Conservation (phyloP, 2,113 vertebrate genomes). For the Melanotaenia duboulayi region DNA sequence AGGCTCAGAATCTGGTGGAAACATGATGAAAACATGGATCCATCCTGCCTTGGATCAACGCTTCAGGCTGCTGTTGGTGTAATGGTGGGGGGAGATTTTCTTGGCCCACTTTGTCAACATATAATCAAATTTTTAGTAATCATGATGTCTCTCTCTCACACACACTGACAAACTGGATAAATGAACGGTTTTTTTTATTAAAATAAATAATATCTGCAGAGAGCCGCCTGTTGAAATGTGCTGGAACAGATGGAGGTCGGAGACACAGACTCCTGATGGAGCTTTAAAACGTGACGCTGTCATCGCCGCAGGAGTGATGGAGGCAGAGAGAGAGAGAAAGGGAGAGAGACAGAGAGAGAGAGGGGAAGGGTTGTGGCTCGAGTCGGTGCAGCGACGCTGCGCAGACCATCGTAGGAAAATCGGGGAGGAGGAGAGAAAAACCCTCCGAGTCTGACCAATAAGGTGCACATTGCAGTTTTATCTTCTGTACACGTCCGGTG, state of each 20-base stretch:
- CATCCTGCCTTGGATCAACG: too few species aligned
- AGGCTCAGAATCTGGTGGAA: too few species aligned
- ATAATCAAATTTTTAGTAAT: too few species aligned
- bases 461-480: conserved; percentile 57
- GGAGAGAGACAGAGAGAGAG: not conserved
- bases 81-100: too few species aligned
- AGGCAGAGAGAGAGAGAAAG: not conserved
- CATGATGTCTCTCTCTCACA: too few species aligned
- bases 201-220: too few species aligned
- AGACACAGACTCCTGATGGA: not conserved
- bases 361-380: not conserved
- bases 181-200: too few species aligned
- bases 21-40: too few species aligned
- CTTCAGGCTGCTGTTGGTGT: too few species aligned
- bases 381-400: conserved; percentile 58
- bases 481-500: conserved; percentile 64
- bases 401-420: conserved; percentile 49
- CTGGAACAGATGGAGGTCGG: conserved; percentile 26
- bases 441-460: conserved; percentile 52
- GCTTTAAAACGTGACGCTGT: conserved; percentile 4
- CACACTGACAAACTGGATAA: too few species aligned
- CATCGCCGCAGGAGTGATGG: conserved; percentile 14
- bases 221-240: too few species aligned
- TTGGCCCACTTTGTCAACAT: too few species aligned
- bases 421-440: conserved; percentile 29